Conservation (phyloP, 2,113 vertebrate species). For the Meleagris gallopavo region DNA sequence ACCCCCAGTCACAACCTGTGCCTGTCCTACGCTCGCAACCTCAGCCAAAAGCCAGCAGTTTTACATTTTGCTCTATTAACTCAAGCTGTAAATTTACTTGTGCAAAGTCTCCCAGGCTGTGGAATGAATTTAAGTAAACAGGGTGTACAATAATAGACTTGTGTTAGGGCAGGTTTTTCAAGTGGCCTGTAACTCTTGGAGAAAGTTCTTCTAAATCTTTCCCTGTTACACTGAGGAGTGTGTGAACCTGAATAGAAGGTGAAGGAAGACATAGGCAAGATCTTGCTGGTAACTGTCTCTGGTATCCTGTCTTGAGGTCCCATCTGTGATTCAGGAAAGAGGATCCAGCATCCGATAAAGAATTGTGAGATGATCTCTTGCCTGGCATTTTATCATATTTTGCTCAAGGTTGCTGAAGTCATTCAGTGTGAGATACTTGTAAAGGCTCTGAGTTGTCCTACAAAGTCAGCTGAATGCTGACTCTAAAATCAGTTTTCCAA, state of each 20-base stretch:
- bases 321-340: not conserved
- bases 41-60: conserved; percentile 58
- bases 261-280: not conserved
- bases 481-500: not conserved
- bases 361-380: not conserved
- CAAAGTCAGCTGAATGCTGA: not conserved
- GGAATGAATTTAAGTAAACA: conserved; percentile 33
- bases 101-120: conserved; percentile 40
- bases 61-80: conserved; percentile 61
- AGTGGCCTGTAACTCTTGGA: conserved; percentile 32
- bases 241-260: not conserved
- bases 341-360: not conserved
- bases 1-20: conserved; percentile 64
- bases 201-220: conserved; percentile 26
- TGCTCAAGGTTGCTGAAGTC: not conserved
- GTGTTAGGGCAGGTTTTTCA: conserved; percentile 51
- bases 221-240: not conserved
- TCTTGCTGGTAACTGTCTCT: not conserved
- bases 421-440: not conserved
- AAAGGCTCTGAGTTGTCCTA: not conserved
- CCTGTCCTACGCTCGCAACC: conserved; percentile 39
- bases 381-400: not conserved
- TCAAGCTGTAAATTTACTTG: conserved; percentile 53
- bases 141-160: conserved; percentile 26
- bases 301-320: not conserved